Percentiles rank a stretch among this genome's conserved stretches.
phyloP scores from a whole-genome alignment of 2,113 vertebrate genomes.

The Delphinus delphis region DNA sequence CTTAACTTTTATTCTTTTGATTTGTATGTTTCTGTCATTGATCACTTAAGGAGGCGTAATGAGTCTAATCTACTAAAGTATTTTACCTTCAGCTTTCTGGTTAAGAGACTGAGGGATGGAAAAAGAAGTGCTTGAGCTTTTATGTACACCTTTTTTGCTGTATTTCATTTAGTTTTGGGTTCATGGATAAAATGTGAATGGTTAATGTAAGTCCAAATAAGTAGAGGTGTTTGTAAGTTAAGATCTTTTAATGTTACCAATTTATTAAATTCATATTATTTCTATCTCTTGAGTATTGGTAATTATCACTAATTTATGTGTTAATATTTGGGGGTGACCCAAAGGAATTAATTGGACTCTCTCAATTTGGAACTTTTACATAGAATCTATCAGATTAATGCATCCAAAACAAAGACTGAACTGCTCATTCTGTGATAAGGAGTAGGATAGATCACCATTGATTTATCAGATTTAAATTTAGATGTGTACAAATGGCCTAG shows the following conservation, averaged over 20 bases:
- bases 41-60: neutral
- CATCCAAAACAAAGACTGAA: neutral
- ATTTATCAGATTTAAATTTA: slow-evolving; percentile 46
- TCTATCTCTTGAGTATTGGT: slow-evolving; percentile 20
- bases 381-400: slow-evolving; percentile 17
- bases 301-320: slow-evolving; percentile 1
- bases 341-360: neutral
- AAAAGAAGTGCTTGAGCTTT: slow-evolving; percentile 29
- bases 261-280: slow-evolving; percentile 35
- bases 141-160: neutral
- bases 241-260: neutral
- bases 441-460: neutral
- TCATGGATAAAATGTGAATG: slow-evolving; percentile 22
- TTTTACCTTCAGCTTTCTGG: slow-evolving; percentile 27
- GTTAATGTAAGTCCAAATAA: neutral
- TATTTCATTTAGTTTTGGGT: slow-evolving; percentile 33
- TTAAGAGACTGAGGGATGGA: neutral
- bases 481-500: neutral
- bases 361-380: slow-evolving; percentile 1
- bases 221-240: slow-evolving; percentile 36
- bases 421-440: neutral
- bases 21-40: slow-evolving; percentile 31
- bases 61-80: neutral
- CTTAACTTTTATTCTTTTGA: slow-evolving; percentile 22
- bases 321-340: neutral